These are phyloP conservation scores for Hyla sarda DNA, from an alignment of 2,113 vertebrate species.

Conservation along the genomic window DNA sequence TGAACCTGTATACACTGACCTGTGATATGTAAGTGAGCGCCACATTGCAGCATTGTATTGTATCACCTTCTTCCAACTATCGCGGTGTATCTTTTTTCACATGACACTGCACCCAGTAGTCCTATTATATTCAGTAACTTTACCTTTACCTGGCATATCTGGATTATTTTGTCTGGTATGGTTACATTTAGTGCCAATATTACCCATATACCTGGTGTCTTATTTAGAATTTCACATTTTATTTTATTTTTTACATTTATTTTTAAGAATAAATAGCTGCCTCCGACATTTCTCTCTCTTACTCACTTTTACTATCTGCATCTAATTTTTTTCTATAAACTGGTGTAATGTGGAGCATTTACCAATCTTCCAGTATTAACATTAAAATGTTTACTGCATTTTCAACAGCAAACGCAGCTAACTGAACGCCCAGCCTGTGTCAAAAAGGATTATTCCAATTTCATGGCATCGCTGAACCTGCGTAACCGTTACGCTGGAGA, in stretches of 20 bases:
- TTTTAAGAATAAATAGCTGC: not conserved
- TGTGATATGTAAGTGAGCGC: not conserved
- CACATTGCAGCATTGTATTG: not conserved
- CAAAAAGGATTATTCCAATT: constrained; percentile 97
- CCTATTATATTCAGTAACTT: not conserved
- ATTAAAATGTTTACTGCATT: not conserved
- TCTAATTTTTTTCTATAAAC: not conserved
- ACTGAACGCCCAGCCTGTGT: constrained; percentile 92
- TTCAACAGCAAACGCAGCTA: constrained; percentile 84
- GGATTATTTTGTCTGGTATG: not conserved
- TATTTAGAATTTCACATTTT: not conserved
- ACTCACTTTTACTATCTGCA: constrained; percentile 13
- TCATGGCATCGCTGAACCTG: constrained; percentile 96
- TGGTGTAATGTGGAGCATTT: not conserved
- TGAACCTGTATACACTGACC: not conserved
- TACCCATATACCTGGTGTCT: not conserved
- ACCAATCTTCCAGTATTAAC: not conserved
- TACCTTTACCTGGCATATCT: not conserved
- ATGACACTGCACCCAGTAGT: not conserved
- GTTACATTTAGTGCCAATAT: not conserved
- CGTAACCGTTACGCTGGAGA: constrained; percentile 96
- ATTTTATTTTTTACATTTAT: not conserved
- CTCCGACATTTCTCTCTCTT: constrained; percentile 20
- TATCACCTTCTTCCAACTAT: too few relatives aligned
- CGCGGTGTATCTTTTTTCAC: not conserved